Evolutionary conservation across 92 coral and sea anemone genomes (phyloP), one percentile per base, ranked within the genome.

Genomic region (Galaxea fascicularis): DNA sequence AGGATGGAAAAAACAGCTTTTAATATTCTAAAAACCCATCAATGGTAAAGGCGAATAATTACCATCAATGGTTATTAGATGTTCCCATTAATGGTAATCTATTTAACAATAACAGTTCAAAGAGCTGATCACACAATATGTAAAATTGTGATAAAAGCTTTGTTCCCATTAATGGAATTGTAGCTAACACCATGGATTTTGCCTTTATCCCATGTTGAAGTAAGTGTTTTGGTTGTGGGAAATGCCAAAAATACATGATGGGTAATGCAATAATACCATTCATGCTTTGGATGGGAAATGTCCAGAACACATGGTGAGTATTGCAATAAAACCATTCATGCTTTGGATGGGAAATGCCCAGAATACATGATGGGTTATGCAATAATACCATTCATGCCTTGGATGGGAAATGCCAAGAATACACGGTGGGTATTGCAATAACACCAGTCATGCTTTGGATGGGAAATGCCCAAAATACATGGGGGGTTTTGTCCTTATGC

Each of bases 11-110:
- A 53, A 29, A 12, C 10, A 66, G n/a, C 78, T 70, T 70, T 52
- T 17, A 20, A 62, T 78, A 81, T 70, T 81, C 54, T 53, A 0
- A 81, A 81, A 70, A 17, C 74, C 85, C 76, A 65, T 79, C 13
- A 24, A 79, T 79, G 75, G 85, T 16, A 27, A 79, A 79, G 63
- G 64, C 65, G 76, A 79, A 79, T 79, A 79, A 65, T 79, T 79
- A 24, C 74, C 85, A 79, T 79, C 4, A 79, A 65, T 79, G 76
- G 17, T 65, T 79, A 41, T 15, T 70, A 12, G 8, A 15, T 4
- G 29, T 28, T 30, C 12, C 77, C 78, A 69, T 69, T 52, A 70
- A 81, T 81, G 77, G 78, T 63, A 81, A 51, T 81, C 68, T 29
- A 67, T 49, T 51, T 54, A 53, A 45, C 74, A 81, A 51, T 52